Evolutionary conservation across 2,113 vertebrate species (phyloP).

Genomic region (Aptenodytes patagonicus): DNA sequence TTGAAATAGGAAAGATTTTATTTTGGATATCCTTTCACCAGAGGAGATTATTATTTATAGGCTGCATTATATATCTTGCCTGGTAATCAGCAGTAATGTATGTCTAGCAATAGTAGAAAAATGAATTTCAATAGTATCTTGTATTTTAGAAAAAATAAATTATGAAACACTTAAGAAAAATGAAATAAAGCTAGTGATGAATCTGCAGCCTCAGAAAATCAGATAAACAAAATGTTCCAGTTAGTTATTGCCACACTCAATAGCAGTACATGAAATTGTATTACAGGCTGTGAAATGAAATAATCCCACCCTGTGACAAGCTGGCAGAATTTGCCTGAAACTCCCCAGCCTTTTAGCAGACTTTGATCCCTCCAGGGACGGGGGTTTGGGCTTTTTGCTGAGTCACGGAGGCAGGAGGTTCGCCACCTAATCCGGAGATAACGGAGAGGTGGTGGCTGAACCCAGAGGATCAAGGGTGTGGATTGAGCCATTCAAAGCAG

Average conservation of each 20-base stretch:
- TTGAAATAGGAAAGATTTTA: conserved; percentile 32
- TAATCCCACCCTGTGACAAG: conserved; percentile 61
- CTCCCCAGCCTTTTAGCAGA: conserved; percentile 26
- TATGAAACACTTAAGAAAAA: conserved; percentile 59
- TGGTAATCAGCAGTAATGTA: conserved; percentile 52
- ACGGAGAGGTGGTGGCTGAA: not conserved
- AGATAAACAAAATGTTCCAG: conserved; percentile 63
- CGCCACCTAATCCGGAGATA: not conserved
- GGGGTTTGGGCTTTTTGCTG: conserved; percentile 15
- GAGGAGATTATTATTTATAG: conserved; percentile 60
- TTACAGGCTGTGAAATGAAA: conserved; percentile 74
- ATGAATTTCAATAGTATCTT: conserved; percentile 45
- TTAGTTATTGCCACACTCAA: conserved; percentile 55
- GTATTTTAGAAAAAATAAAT: conserved; percentile 49
- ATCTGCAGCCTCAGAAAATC: conserved; percentile 59
- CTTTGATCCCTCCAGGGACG: conserved; percentile 9
- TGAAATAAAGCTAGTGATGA: conserved; percentile 53
- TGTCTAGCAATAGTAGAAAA: conserved; percentile 45
- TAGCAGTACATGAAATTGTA: conserved; percentile 66
- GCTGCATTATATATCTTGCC: conserved; percentile 49
- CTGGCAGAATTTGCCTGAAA: conserved; percentile 58
- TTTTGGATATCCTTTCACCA: conserved; percentile 40
- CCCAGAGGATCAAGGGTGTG: conserved; percentile 1
- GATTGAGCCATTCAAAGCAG: conserved; percentile 9
- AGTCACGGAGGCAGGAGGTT: conserved; percentile 21